These are phyloP conservation scores for Periophthalmus modestus DNA, from an alignment of 2,113 vertebrate species.

Conservation along the genomic window DNA sequence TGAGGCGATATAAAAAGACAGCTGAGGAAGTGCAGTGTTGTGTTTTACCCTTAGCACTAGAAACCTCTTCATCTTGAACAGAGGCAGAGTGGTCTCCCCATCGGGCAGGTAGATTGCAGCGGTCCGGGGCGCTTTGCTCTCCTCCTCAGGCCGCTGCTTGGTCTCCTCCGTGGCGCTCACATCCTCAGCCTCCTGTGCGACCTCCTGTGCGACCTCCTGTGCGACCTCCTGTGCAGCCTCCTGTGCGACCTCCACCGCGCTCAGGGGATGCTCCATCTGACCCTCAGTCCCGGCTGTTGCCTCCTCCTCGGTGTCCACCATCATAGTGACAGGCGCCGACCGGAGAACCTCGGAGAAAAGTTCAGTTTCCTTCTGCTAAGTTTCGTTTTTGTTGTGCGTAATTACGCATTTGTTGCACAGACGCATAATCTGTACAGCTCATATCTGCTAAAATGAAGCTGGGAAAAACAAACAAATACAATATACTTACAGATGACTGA, in stretches of 20 bases:
- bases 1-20: too few relatives aligned
- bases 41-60: slow-evolving; percentile 78
- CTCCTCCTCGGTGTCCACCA: slow-evolving; percentile 47
- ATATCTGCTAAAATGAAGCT: background rate
- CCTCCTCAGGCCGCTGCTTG: slow-evolving; percentile 11
- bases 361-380: background rate
- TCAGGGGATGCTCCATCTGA: slow-evolving; percentile 17
- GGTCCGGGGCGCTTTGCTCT: background rate
- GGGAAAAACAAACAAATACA: too few relatives aligned
- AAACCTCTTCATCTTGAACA: slow-evolving; percentile 71
- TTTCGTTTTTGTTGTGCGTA: background rate
- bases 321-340: slow-evolving; percentile 10
- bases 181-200: slow-evolving; percentile 13
- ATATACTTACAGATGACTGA: slow-evolving; percentile 1
- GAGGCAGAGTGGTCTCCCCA: slow-evolving; percentile 25
- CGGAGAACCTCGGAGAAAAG: background rate
- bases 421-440: background rate
- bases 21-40: background rate
- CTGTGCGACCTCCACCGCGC: slow-evolving; percentile 5
- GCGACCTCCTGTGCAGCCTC: slow-evolving; percentile 10
- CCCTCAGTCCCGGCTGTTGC: slow-evolving; percentile 20
- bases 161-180: background rate
- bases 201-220: slow-evolving; percentile 9
- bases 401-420: background rate
- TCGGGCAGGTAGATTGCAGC: background rate